phyloP scores from a whole-genome alignment of 2,888 invertebrate species.

The Rapana venosa region DNA sequence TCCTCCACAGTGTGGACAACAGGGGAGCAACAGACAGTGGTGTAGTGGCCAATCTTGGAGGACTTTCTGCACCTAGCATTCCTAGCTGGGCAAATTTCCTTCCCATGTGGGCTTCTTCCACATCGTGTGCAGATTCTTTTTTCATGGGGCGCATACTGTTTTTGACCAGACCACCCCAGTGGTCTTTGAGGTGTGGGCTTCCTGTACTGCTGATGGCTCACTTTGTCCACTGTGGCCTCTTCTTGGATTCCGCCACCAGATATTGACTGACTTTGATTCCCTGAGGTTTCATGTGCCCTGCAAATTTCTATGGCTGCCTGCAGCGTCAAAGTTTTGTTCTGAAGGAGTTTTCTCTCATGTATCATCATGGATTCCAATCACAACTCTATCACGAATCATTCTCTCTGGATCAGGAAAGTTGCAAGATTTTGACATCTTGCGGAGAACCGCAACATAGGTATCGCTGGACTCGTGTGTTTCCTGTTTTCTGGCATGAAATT shows the following conservation, averaged over 20 bases:
- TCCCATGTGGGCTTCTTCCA: slow-evolving; percentile 9
- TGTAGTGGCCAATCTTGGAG: slow-evolving; percentile 6
- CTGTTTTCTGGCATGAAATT: background rate
- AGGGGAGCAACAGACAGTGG: slow-evolving; percentile 4
- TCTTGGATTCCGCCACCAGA: background rate
- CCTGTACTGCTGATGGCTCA: background rate
- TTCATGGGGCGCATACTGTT: background rate
- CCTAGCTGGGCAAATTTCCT: slow-evolving; percentile 6
- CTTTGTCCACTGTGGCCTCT: background rate
- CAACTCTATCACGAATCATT: slow-evolving; percentile 9
- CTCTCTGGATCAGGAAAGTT: background rate
- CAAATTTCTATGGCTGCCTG: background rate
- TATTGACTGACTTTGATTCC: background rate
- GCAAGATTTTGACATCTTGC: background rate
- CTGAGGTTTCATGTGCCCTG: background rate
- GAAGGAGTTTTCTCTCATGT: background rate
- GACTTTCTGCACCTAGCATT: background rate
- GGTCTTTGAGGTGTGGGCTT: background rate
- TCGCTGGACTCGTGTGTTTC: background rate
- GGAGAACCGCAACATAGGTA: slow-evolving; percentile 13
- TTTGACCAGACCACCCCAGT: too few relatives aligned
- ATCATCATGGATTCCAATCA: background rate
- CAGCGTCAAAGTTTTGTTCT: slow-evolving; percentile 5
- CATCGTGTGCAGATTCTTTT: background rate
- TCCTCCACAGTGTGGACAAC: slow-evolving; percentile 1